These are phyloP conservation scores for Leucophora obtusa DNA, from an alignment of 2,888 invertebrate genomes.

Conservation along the genomic window DNA sequence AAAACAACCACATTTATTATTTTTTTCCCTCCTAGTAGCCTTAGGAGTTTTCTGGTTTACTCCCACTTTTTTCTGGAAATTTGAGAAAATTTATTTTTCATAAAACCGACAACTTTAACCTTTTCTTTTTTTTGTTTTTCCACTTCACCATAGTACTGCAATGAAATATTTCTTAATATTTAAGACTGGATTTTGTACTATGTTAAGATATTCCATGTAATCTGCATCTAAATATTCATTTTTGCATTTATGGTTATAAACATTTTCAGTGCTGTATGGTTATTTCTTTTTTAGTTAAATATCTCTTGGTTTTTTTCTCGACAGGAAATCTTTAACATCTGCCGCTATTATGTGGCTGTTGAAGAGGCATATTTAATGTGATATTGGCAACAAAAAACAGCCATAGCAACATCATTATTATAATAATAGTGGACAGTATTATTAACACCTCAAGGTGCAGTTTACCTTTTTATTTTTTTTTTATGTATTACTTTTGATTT, in stretches of 20 bases:
- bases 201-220: not conserved
- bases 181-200: not conserved
- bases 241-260: not conserved
- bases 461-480: not conserved
- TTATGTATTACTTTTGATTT: conserved; percentile 32
- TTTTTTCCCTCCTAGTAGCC: conserved; percentile 53
- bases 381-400: not conserved
- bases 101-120: conserved; percentile 58
- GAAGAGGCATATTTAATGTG: conserved; percentile 35
- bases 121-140: conserved; percentile 16
- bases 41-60: conserved; percentile 52
- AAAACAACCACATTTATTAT: not conserved
- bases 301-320: conserved; percentile 11
- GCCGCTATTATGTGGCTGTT: conserved; percentile 50
- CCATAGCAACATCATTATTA: conserved; percentile 10
- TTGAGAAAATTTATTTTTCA: conserved; percentile 55
- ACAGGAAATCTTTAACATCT: conserved; percentile 60
- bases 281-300: not conserved
- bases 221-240: not conserved
- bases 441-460: conserved; percentile 60
- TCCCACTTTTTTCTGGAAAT: conserved; percentile 45
- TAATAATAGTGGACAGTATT: conserved; percentile 41
- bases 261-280: not conserved
- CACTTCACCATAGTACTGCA: not conserved
- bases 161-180: not conserved